Percentiles rank a stretch among this genome's conserved stretches.
phyloP scores from a whole-genome alignment of 2,113 vertebrate species.

The Mellivora capensis region DNA sequence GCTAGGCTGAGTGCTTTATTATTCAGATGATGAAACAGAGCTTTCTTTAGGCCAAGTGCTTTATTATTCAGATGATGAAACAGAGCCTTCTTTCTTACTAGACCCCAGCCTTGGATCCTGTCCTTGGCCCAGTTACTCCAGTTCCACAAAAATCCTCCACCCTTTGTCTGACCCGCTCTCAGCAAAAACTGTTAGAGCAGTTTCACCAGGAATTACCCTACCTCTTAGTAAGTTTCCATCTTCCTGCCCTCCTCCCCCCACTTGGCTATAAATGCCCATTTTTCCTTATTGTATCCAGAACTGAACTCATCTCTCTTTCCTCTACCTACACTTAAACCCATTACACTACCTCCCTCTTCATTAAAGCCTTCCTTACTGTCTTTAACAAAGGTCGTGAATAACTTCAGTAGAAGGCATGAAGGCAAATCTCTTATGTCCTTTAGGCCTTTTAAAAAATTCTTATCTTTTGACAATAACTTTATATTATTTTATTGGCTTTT shows the following conservation, averaged over 20 bases:
- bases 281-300: not conserved
- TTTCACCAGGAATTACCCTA: not conserved
- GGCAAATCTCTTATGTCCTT: not conserved
- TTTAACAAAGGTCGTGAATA: not conserved
- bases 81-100: not conserved
- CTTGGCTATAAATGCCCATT: not conserved
- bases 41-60: not conserved
- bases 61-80: not conserved
- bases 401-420: not conserved
- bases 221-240: not conserved
- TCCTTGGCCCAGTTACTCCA: not conserved
- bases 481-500: not conserved
- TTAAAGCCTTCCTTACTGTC: not conserved
- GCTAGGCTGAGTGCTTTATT: not conserved
- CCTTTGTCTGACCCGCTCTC: not conserved
- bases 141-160: not conserved
- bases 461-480: not conserved
- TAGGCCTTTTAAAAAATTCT: not conserved
- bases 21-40: not conserved
- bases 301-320: not conserved
- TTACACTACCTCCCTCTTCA: not conserved
- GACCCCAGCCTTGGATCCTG: not conserved
- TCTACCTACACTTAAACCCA: not conserved
- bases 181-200: not conserved
- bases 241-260: accelerated